Conservation (phyloP, 2,113 vertebrate species). For the Etia nguti region DNA sequence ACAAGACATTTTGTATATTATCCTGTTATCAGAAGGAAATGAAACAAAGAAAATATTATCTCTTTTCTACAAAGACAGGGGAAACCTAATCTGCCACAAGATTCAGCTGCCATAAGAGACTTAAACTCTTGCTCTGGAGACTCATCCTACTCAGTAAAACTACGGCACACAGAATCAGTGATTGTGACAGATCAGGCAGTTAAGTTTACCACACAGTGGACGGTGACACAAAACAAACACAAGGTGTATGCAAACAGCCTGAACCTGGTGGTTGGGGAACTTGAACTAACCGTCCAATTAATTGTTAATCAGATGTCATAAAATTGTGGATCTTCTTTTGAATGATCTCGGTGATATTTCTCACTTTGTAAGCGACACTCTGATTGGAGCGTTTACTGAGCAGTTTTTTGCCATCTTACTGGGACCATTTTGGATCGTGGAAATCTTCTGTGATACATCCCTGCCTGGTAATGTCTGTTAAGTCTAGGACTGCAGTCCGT, state of each 20-base stretch:
- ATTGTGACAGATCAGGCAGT: too few relatives aligned
- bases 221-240: too few relatives aligned
- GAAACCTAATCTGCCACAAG: too few relatives aligned
- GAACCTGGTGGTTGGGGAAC: background rate
- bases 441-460: background rate
- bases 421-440: too few relatives aligned
- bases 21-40: background rate
- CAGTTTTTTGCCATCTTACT: background rate
- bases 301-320: background rate
- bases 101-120: background rate
- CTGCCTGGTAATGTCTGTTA: background rate
- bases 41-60: fast-evolving
- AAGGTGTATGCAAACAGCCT: background rate
- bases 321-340: background rate
- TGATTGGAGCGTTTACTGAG: background rate
- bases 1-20: background rate
- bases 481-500: background rate
- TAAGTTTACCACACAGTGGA: too few relatives aligned
- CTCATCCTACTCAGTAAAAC: background rate
- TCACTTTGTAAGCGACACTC: background rate
- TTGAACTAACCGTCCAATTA: background rate
- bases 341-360: background rate
- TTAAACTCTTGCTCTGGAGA: background rate
- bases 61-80: background rate
- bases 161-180: background rate